phyloP scores from a whole-genome alignment of 2,888 invertebrate genomes.

The Caenorhabditis imperialis region DNA sequence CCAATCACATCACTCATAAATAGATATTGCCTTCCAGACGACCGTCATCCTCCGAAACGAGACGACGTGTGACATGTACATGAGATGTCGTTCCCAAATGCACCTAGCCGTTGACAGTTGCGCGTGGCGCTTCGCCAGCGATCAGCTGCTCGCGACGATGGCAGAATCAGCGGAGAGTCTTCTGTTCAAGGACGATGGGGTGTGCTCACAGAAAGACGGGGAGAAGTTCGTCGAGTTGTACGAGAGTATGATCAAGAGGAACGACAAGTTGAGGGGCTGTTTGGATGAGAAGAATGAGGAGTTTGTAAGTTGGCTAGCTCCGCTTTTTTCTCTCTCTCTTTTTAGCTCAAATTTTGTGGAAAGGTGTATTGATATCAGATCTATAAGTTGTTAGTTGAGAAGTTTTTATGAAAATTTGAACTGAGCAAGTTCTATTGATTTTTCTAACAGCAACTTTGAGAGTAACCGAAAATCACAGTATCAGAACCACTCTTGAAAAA shows the following conservation, averaged over 20 bases:
- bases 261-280: constrained; percentile 61
- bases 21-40: too few relatives aligned
- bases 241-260: constrained; percentile 63
- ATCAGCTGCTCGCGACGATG: constrained; percentile 59
- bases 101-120: constrained; percentile 69
- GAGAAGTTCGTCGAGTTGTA: constrained; percentile 61
- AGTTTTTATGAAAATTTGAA: too few relatives aligned
- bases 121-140: constrained; percentile 66
- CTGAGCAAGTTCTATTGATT: too few relatives aligned
- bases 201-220: constrained; percentile 61
- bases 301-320: constrained; percentile 64
- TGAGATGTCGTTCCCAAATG: constrained; percentile 69
- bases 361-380: too few relatives aligned
- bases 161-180: constrained; percentile 68
- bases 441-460: too few relatives aligned
- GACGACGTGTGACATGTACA: constrained; percentile 67
- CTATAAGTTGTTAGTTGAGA: too few relatives aligned
- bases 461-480: too few relatives aligned
- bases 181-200: constrained; percentile 65
- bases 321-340: too few relatives aligned
- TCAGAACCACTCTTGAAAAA: too few relatives aligned
- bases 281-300: constrained; percentile 60
- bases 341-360: too few relatives aligned
- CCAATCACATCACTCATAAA: too few relatives aligned
- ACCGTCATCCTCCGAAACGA: constrained; percentile 56